These are phyloP conservation scores for Lysandra coridon DNA, from an alignment of 2,888 invertebrate species.

Conservation along the genomic window DNA sequence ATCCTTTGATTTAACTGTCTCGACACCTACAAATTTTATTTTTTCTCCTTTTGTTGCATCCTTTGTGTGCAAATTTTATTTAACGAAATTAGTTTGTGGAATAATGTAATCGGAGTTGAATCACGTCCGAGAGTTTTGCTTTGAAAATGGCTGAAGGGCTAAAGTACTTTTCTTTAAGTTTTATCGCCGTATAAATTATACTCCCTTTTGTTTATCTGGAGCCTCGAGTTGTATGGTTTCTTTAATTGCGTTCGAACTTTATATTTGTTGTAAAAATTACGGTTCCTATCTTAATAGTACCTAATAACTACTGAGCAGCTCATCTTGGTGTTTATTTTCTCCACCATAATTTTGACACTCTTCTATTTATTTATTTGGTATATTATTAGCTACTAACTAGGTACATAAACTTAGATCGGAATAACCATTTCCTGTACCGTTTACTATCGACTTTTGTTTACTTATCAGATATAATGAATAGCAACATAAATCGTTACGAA, in stretches of 20 bases:
- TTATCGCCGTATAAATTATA: slow-evolving; percentile 23
- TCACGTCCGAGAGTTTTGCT: slow-evolving; percentile 54
- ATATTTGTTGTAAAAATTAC: neutral
- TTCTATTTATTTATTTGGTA: neutral
- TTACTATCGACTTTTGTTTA: slow-evolving; percentile 23
- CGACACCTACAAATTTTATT: slow-evolving; percentile 72
- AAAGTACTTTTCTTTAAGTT: slow-evolving; percentile 28
- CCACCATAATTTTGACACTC: neutral
- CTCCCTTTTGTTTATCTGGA: slow-evolving; percentile 10
- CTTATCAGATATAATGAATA: slow-evolving; percentile 23
- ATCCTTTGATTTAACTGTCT: slow-evolving; percentile 70
- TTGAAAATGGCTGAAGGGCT: slow-evolving; percentile 24
- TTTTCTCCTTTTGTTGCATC: slow-evolving; percentile 59
- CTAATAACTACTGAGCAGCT: neutral
- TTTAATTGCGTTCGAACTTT: slow-evolving; percentile 13
- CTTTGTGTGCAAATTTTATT: slow-evolving; percentile 70
- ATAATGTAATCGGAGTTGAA: slow-evolving; percentile 57
- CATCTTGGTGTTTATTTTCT: neutral
- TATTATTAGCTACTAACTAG: neutral
- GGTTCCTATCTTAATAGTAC: neutral
- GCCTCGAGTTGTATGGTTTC: slow-evolving; percentile 19
- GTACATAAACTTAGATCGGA: neutral
- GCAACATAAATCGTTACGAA: slow-evolving; percentile 24
- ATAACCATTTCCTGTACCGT: neutral
- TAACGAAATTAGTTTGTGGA: slow-evolving; percentile 51